Percentiles rank a stretch among this genome's conserved stretches.
These are phyloP conservation scores for Tinea semifulvella DNA, from an alignment of 2,888 invertebrate genomes.

Conservation along the genomic window DNA sequence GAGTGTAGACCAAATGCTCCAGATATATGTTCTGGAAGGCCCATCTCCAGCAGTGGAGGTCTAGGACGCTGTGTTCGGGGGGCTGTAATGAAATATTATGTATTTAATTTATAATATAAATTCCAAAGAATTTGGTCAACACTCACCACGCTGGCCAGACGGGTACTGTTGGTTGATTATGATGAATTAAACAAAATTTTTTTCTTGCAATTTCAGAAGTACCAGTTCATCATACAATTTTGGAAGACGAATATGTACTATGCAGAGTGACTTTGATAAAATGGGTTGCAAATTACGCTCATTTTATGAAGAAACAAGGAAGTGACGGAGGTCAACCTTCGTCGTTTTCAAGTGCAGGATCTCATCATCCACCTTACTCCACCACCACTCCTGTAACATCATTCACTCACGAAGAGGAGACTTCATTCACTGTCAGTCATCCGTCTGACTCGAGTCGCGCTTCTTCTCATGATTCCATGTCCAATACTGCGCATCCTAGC, in stretches of 20 bases:
- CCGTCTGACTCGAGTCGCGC: conserved; percentile 60
- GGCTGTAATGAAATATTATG: too few relatives aligned
- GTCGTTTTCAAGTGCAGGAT: conserved; percentile 53
- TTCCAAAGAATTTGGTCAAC: too few relatives aligned
- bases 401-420: conserved; percentile 56
- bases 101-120: too few relatives aligned
- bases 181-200: background rate
- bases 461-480: conserved; percentile 57
- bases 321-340: conserved; percentile 59
- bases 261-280: conserved; percentile 89
- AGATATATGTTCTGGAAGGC: too few relatives aligned
- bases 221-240: conserved; percentile 76
- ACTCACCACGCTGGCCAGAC: too few relatives aligned
- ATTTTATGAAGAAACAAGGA: conserved; percentile 73
- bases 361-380: conserved; percentile 39
- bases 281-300: conserved; percentile 88
- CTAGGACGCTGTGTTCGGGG: too few relatives aligned
- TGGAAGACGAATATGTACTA: conserved; percentile 71
- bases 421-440: conserved; percentile 54
- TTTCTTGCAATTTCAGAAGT: conserved; percentile 73
- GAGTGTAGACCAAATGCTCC: too few relatives aligned
- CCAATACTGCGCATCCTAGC: conserved; percentile 67
- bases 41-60: too few relatives aligned
- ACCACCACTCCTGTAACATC: conserved; percentile 50
- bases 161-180: too few relatives aligned